Base-by-base conservation (phyloP, 2,888 invertebrate genomes). In the Diarsia mendica region DNA sequence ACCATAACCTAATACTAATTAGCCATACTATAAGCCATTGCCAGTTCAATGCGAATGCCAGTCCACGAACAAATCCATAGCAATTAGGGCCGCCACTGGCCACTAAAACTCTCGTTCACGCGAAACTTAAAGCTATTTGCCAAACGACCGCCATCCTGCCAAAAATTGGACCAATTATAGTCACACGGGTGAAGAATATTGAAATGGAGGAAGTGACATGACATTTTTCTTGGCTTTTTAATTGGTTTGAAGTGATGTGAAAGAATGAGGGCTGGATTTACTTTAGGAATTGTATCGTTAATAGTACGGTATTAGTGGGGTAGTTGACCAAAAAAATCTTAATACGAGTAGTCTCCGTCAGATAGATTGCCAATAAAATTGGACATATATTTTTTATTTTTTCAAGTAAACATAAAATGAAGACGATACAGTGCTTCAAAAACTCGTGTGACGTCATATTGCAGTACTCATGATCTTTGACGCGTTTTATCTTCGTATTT, bases 81-180 rank as follows among this genome's bases (percentile, higher is more conserved):
- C 82, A 87, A 90, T 91, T 89, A 90, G 67, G 77, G 69, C 79
- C 83, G 86, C 82, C 85, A 75, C 85, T 79, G 87, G 86, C 84
- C 88, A 84, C 83, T 86, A 84, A 87, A 89, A 89, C 87, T 89
- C 85, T 83, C 85, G 85, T 89, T 88, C 83, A 77, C 85, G 85
- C 80, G 80, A 87, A 91, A 91, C 89, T 89, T 88, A 85, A 87
- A 89, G 89, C 89, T 80, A 91, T 91, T 90, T 90, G 89, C 87
- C 88, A 88, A 90, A 90, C 89, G 89, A 89, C 87, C 85, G 83
- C 86, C 82, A 86, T 85, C 83, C 71, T 66, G 75, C 86, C 89
- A 90, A 90, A 90, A 91, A 91, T 88, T 89, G 82, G 75, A 76
- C 83, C 90, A 88, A 90, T 90, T 90, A 89, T 85, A 58, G 81